Evolutionary conservation across 2,797 vertebrate genomes (phyloP), one percentile per base, ranked within the genome.

Genomic region (Morelia viridis): DNA sequence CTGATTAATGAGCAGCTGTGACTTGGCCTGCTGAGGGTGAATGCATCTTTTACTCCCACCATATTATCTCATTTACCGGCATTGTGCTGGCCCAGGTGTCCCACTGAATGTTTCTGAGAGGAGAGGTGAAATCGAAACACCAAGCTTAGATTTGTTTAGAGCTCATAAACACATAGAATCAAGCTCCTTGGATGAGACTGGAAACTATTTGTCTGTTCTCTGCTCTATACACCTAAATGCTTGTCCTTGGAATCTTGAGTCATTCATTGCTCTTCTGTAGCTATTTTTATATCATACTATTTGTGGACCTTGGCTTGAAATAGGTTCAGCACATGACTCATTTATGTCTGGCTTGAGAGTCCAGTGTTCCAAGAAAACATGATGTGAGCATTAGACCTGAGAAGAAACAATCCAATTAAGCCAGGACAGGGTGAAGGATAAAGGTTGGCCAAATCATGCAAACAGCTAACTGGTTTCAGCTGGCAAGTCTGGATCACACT

Each of bases 1-100:
- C 64, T 89, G n/a, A 68, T 62, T 89, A 91, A 93, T 57, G 46
- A 89, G 71, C 57, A 91, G 56, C 80, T 91, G 62, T 65, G 62
- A 91, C 41, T 64, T 76, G 57, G 41, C 53, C 41, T 53, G 64
- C 56, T 62, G n/a, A 22, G 87, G 28, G 11, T 24, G 89, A 85
- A 91, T 91, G 24, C 87, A 89, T 60, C 41, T 61, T 93, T 85
- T 85, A 71, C 53, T 62, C n/a, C 62, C 64, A 86, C 58, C n/a
- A 12, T 71, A 85, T 89, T 76, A 76, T 64, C 46, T 91, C 65
- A 91, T 62, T 91, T 89, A 57, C 85, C 87, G 61, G n/a, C 53
- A 85, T 71, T 83, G 64, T 19, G 17, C 62, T 90, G 64, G 28
- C 13, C 56, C 41, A 88, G 62, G 22, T 91, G 56, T 86, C 87